Evolutionary conservation across 1,140 invertebrate genomes (phyloP).

Genomic region (Eurosta solidaginis): DNA sequence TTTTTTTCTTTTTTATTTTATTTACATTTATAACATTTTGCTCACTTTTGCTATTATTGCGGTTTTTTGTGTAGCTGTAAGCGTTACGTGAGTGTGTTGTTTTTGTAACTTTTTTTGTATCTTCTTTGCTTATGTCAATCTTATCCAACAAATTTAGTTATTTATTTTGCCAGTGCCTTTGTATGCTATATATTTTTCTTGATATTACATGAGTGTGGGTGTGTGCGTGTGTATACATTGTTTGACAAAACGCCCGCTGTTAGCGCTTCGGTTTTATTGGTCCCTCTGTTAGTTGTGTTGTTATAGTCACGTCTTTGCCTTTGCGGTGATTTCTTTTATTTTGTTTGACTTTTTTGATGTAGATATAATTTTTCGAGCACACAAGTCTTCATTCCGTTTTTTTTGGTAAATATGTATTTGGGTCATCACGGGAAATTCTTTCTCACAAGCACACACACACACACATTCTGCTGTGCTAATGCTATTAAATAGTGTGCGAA

Average conservation of each 20-base stretch:
- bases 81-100: neutral
- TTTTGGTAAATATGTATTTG: slow-evolving; percentile 17
- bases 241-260: neutral
- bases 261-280: slow-evolving; percentile 4
- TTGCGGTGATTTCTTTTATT: neutral
- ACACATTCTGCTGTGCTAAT: neutral
- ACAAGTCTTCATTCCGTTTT: neutral
- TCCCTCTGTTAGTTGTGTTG: neutral
- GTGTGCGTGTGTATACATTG: neutral
- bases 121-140: neutral
- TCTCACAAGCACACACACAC: neutral
- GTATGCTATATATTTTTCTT: neutral
- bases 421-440: slow-evolving; percentile 23
- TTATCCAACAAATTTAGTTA: neutral
- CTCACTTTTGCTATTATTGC: neutral
- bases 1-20: neutral
- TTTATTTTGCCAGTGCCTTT: neutral
- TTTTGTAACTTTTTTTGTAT: neutral
- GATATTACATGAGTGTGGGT: neutral
- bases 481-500: neutral
- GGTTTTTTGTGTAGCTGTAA: neutral
- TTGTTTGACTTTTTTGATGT: neutral
- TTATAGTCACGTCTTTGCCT: neutral
- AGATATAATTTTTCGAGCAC: neutral
- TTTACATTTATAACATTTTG: neutral